phyloP scores from a whole-genome alignment of 1,140 invertebrate species.

The Drosophila serrata region DNA sequence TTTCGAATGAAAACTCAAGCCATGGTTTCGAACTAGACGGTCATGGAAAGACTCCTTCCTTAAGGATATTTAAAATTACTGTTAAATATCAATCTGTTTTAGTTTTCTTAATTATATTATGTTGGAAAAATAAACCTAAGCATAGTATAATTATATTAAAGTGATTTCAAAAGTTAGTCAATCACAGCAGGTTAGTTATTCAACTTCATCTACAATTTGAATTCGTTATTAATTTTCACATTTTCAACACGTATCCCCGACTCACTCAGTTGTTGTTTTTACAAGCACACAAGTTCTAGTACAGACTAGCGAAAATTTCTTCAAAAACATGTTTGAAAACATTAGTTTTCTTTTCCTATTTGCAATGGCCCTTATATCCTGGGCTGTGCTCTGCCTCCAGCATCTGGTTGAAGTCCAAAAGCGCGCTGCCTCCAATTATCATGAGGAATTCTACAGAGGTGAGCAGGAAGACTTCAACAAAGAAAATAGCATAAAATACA shows the following conservation, averaged over 20 bases:
- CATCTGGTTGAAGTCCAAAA: slow-evolving; percentile 37
- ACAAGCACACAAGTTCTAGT: slow-evolving; percentile 17
- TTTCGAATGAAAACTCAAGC: not conserved
- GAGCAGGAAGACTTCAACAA: not conserved
- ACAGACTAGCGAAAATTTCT: slow-evolving; percentile 14
- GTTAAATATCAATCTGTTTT: not conserved
- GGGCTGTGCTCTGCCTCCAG: slow-evolving; percentile 57
- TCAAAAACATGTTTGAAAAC: slow-evolving; percentile 60
- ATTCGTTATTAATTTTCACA: not conserved
- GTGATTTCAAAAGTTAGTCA: not conserved
- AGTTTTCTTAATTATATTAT: too few species aligned
- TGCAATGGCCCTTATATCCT: slow-evolving; percentile 56
- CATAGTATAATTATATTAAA: not conserved
- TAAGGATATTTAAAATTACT: too few species aligned
- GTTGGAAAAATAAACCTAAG: not conserved
- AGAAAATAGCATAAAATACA: not conserved
- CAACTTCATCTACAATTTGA: not conserved
- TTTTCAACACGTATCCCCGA: slow-evolving; percentile 17
- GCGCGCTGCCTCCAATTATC: slow-evolving; percentile 21
- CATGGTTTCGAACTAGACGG: not conserved
- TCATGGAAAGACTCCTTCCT: not conserved
- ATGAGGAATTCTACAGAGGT: slow-evolving; percentile 11
- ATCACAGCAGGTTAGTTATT: not conserved
- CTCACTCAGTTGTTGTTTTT: slow-evolving; percentile 29
- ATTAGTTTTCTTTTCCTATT: slow-evolving; percentile 62